Base-by-base conservation (phyloP, 2,113 vertebrate genomes). In the Coreoperca whiteheadi region DNA sequence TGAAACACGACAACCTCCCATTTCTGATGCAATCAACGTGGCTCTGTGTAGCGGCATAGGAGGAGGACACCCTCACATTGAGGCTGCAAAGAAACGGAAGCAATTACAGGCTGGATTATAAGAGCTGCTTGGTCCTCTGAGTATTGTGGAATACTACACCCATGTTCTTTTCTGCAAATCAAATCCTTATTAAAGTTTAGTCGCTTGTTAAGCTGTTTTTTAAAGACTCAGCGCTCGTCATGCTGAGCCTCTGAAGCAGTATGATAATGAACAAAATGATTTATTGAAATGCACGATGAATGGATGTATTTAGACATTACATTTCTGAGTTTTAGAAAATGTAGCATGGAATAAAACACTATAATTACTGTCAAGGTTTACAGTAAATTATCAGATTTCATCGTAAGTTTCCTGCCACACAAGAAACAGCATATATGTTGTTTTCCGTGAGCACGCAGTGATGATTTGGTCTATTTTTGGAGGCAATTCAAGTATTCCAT, bases 101-200 rank as follows among this genome's bases (percentile, higher is more conserved):
- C 81, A 88, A 92, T 92, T 91, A 90, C 54, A 87, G 79, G 66
- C 72, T 57, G 64, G 41, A 81, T 86, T 81, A 78, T 74, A 79
- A 69, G 75, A 71, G 46, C 72, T 57, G 65, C 63, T 53, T 37
- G 37, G 50, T 88, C 71, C 64, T 77, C 57, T 34, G 20, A 72
- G 51, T 77, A 37, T 72, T 59, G 39, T 75, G 63, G 64, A 54
- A 79, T 63, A 74, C 46, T n/a, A 46, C 18, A 59, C 48, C 8
- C 2, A 30, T 51, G 12, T 34, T 34, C 59, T 82, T 85, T 79
- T 70, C 51, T 79, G 53, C 71, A 48, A 73, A 57, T 69, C 1
- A 71, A 85, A 76, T 65, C 20, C 11, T 50, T 57, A 77, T 86
- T 71, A 34, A 70, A 54, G 16, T 48, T 67, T 25, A 83, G 48